Evolutionary conservation across 2,797 vertebrate genomes (phyloP).

Genomic region (Epinephelus malabaricus): DNA sequence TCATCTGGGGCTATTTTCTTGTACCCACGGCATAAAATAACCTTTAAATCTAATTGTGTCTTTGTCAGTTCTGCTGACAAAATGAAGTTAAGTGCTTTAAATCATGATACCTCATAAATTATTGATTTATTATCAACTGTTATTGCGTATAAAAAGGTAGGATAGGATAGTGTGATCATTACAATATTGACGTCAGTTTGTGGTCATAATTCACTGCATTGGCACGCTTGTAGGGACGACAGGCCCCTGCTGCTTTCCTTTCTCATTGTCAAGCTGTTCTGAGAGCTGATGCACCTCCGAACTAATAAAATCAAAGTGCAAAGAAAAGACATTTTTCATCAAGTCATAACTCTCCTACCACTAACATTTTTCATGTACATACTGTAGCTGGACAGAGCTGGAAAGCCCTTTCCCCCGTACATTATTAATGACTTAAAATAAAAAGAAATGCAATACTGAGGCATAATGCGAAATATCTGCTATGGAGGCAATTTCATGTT

Average conservation of each 20-base stretch:
- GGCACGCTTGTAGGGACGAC: not conserved
- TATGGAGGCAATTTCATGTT: slow-evolving; percentile 17
- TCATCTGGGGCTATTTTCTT: not conserved
- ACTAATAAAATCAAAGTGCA: slow-evolving; percentile 26
- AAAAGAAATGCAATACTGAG: slow-evolving; percentile 25
- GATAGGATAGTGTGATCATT: slow-evolving; percentile 2
- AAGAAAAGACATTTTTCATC: slow-evolving; percentile 27
- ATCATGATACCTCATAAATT: not conserved
- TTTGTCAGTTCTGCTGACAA: not conserved
- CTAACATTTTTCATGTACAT: slow-evolving; percentile 15
- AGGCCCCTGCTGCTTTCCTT: not conserved
- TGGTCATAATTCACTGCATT: not conserved
- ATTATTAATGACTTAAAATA: slow-evolving; percentile 46
- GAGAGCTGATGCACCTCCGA: slow-evolving; percentile 28
- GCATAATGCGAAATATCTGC: slow-evolving; percentile 13
- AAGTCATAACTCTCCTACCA: slow-evolving; percentile 7
- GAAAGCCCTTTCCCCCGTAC: not conserved
- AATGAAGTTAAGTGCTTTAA: not conserved
- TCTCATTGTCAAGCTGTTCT: slow-evolving; percentile 16
- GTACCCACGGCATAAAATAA: not conserved
- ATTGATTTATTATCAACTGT: not conserved
- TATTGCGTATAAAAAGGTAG: not conserved
- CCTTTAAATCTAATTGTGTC: not conserved
- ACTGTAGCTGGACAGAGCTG: slow-evolving; percentile 10
- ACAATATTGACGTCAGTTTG: not conserved